phyloP scores from a whole-genome alignment of 2,797 vertebrate genomes.

The Microcaecilia unicolor region DNA sequence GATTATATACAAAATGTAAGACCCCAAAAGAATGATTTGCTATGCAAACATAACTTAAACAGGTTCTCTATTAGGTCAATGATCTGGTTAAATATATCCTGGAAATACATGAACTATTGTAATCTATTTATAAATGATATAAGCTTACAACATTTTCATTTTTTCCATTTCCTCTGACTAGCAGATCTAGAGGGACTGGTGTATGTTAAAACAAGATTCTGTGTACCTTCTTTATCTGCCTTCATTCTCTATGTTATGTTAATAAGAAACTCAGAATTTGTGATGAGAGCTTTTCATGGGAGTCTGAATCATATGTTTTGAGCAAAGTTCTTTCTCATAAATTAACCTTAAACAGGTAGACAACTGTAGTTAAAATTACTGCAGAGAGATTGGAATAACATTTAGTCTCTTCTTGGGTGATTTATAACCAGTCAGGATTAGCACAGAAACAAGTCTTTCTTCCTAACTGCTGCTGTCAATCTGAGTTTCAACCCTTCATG shows the following conservation, averaged over 20 bases:
- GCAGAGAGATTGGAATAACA: slow-evolving; percentile 12
- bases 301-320: not conserved
- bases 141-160: not conserved
- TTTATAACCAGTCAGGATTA: slow-evolving; percentile 16
- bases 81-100: too few species aligned
- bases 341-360: slow-evolving; percentile 29
- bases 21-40: too few species aligned
- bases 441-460: not conserved
- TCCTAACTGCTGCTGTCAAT: not conserved
- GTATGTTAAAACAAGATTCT: not conserved
- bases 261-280: not conserved
- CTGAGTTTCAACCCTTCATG: slow-evolving; percentile 15
- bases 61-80: too few species aligned
- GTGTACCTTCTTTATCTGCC: too few species aligned
- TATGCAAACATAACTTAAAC: too few species aligned
- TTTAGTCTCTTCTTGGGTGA: slow-evolving; percentile 15
- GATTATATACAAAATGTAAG: too few species aligned
- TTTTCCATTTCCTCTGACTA: not conserved
- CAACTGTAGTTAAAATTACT: slow-evolving; percentile 15
- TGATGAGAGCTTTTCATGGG: not conserved
- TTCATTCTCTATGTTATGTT: too few species aligned
- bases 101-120: too few species aligned
- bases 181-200: not conserved
- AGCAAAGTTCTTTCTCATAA: not conserved
- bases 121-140: not conserved